phyloP scores from a whole-genome alignment of 37 sponge, comb jelly and placozoan species.

The Beroe ovata region DNA sequence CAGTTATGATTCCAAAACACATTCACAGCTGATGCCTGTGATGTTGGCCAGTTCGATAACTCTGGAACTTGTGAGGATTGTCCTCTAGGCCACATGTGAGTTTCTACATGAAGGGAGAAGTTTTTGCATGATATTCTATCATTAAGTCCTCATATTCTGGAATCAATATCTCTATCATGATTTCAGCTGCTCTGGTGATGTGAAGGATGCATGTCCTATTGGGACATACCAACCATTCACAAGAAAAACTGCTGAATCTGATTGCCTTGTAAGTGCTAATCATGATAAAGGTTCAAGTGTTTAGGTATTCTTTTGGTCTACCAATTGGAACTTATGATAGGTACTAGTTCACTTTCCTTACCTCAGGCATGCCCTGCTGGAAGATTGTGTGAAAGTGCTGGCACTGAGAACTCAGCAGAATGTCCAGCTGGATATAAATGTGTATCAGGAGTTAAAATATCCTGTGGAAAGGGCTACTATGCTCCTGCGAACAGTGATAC shows the following conservation, averaged over 20 bases:
- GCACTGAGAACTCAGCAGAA: not conserved
- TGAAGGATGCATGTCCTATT: not conserved
- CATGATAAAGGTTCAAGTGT: too few relatives aligned
- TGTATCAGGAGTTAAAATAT: not conserved
- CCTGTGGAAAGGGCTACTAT: not conserved
- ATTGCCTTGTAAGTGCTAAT: constrained; percentile 7
- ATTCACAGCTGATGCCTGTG: constrained; percentile 19
- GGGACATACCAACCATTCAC: constrained; percentile 24
- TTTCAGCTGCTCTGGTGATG: constrained; percentile 11
- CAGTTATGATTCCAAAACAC: too few relatives aligned
- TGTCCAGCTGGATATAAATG: constrained; percentile 22
- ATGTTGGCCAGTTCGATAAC: not conserved
- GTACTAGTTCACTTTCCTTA: too few relatives aligned
- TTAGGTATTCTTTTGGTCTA: too few relatives aligned
- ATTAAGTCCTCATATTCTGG: too few relatives aligned
- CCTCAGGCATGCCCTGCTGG: constrained; percentile 24
- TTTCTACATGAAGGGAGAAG: not conserved
- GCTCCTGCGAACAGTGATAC: constrained; percentile 53
- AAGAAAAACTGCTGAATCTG: not conserved
- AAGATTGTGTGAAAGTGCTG: not conserved
- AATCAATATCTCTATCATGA: too few relatives aligned
- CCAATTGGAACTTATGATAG: too few relatives aligned
- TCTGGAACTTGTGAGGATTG: not conserved
- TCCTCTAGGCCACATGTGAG: not conserved
- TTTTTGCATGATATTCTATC: too few relatives aligned